Conservation (phyloP, 2,113 vertebrate species). For the Columba livia region DNA sequence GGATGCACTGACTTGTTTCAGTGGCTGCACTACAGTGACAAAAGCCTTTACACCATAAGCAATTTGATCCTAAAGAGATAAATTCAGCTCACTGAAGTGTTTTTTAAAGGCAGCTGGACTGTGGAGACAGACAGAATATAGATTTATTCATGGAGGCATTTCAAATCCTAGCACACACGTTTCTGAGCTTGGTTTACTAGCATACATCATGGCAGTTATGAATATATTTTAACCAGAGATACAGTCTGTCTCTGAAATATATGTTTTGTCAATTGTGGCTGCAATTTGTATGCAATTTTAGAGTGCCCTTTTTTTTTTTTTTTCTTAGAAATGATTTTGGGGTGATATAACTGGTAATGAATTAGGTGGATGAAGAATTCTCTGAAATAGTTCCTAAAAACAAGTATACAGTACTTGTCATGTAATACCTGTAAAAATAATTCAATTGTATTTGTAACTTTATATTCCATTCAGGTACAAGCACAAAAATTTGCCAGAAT, state of each 20-base stretch:
- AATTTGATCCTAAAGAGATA: not conserved
- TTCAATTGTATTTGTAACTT: not conserved
- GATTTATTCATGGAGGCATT: conserved; percentile 11
- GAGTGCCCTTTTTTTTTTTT: not conserved
- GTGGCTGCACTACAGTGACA: not conserved
- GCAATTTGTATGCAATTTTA: not conserved
- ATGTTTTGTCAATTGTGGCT: not conserved
- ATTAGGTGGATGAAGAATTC: not conserved
- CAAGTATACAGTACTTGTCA: not conserved
- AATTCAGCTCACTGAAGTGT: not conserved
- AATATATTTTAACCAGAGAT: not conserved
- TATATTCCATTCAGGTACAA: not conserved
- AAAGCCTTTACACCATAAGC: not conserved
- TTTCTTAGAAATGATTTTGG: not conserved
- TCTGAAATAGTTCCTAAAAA: not conserved
- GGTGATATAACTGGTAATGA: not conserved
- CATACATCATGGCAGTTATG: not conserved
- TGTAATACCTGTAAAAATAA: not conserved
- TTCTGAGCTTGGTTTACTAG: conserved; percentile 16
- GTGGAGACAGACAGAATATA: not conserved
- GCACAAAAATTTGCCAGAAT: not conserved
- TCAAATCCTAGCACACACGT: not conserved
- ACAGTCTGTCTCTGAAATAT: not conserved
- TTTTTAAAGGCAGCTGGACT: not conserved
- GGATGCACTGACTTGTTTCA: not conserved